Conservation (phyloP, 2,113 vertebrate genomes). For the Nymphicus hollandicus region DNA sequence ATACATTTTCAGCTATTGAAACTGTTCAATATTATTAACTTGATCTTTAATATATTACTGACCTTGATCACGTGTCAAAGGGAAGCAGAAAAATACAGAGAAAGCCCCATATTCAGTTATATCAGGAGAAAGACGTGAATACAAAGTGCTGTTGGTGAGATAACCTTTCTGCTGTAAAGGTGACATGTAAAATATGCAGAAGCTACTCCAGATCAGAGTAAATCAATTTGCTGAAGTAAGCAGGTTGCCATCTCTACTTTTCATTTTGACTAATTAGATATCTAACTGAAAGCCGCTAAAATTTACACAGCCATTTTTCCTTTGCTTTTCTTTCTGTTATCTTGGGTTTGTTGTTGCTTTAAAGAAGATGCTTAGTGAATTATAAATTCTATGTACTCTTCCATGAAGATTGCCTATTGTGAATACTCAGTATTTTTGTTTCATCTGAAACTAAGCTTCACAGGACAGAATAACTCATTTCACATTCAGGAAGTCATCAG, state of each 20-base stretch:
- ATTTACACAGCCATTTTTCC: neutral
- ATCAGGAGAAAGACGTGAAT: neutral
- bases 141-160: neutral
- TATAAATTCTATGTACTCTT: neutral
- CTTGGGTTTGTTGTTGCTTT: neutral
- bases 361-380: neutral
- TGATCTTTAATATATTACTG: neutral
- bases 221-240: conserved; percentile 32
- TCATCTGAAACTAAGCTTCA: neutral
- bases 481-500: neutral
- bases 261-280: conserved; percentile 59
- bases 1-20: neutral
- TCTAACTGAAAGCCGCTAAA: neutral
- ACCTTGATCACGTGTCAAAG: neutral
- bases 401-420: neutral
- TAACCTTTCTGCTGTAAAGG: neutral
- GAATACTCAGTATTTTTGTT: neutral
- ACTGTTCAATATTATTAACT: neutral
- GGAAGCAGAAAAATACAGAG: neutral
- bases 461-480: neutral
- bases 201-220: neutral
- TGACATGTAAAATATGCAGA: neutral
- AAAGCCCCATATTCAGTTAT: neutral
- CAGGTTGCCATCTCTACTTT: neutral
- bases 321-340: neutral